These are phyloP conservation scores for Rhipidura dahli DNA, from an alignment of 2,113 vertebrate genomes.

Conservation along the genomic window DNA sequence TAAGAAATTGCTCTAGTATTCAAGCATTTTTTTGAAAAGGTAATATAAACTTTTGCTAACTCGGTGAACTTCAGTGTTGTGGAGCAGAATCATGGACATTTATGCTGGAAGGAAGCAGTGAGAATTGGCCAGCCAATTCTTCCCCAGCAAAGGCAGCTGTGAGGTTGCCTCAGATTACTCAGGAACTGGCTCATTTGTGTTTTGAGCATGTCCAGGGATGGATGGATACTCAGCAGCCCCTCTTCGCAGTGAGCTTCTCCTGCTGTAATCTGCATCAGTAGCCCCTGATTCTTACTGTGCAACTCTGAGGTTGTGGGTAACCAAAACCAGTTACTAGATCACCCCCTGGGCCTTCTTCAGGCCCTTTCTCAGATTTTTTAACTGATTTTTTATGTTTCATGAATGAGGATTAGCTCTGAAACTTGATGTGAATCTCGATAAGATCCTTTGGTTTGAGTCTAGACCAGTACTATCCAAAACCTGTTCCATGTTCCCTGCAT, in stretches of 20 bases:
- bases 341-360: not conserved
- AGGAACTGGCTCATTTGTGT: not conserved
- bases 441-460: not conserved
- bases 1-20: not conserved
- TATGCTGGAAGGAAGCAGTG: not conserved
- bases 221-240: not conserved
- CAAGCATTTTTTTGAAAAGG: not conserved
- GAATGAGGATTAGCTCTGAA: not conserved
- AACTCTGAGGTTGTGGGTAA: not conserved
- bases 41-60: not conserved
- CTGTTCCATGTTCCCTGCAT: not conserved
- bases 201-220: not conserved
- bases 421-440: rapidly evolving
- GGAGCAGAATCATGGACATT: not conserved
- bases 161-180: not conserved
- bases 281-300: not conserved
- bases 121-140: not conserved
- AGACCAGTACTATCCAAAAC: not conserved
- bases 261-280: not conserved
- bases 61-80: not conserved
- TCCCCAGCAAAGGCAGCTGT: not conserved
- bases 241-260: too few species aligned
- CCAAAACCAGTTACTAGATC: not conserved
- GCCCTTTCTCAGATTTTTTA: not conserved
- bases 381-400: not conserved